Percentiles rank a stretch among this genome's conserved stretches.
These are phyloP conservation scores for Chelon auratus DNA, from an alignment of 2,797 vertebrate species.

Conservation along the genomic window DNA sequence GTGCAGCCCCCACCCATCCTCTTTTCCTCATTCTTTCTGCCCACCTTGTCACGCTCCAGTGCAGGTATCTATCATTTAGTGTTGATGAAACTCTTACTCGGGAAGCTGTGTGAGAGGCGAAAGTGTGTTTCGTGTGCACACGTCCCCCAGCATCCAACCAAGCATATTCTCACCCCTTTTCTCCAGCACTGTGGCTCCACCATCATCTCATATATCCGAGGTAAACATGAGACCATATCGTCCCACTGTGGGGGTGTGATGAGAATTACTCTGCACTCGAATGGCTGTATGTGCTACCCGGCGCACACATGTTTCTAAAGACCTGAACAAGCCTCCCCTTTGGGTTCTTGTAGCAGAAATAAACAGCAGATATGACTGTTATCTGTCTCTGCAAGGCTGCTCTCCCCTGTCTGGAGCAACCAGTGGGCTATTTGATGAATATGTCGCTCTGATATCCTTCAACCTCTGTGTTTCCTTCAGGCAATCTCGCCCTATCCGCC, in stretches of 20 bases:
- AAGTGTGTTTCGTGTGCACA: constrained; percentile 21
- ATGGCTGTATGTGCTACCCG: constrained; percentile 20
- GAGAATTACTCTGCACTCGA: constrained; percentile 54
- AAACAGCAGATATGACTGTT: constrained; percentile 58
- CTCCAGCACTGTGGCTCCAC: background rate
- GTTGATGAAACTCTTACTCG: constrained; percentile 42
- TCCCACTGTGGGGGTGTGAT: constrained; percentile 43
- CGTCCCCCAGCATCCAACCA: constrained; percentile 7
- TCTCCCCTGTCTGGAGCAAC: constrained; percentile 45
- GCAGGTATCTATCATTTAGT: constrained; percentile 46
- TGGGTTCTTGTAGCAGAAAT: constrained; percentile 50
- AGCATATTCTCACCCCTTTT: background rate
- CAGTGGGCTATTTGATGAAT: constrained; percentile 65
- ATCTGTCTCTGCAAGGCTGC: constrained; percentile 65
- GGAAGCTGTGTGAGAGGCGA: constrained; percentile 12
- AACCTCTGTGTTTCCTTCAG: constrained; percentile 62
- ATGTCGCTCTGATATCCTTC: constrained; percentile 69
- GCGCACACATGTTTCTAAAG: constrained; percentile 25
- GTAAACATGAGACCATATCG: constrained; percentile 21
- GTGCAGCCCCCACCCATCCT: constrained; percentile 3
- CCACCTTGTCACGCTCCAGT: constrained; percentile 54
- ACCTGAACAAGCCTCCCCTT: constrained; percentile 28
- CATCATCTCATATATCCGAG: constrained; percentile 24
- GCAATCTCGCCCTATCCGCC: constrained; percentile 27
- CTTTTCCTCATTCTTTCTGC: constrained; percentile 18